Evolutionary conservation across 2,888 invertebrate genomes (phyloP).

Genomic region (Podabrus alpinus): DNA sequence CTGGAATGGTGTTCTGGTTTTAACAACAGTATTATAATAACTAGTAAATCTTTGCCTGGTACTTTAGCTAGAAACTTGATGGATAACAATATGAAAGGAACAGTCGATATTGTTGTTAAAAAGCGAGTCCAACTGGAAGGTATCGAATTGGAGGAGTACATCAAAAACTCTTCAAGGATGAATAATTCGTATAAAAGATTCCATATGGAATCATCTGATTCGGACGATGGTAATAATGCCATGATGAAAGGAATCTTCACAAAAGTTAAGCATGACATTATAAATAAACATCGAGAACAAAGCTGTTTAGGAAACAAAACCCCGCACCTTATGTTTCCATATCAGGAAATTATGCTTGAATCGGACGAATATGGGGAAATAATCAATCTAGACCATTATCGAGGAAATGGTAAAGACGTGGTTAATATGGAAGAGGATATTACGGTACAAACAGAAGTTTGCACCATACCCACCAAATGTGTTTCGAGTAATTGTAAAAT

Average conservation of each 20-base stretch:
- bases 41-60: slow-evolving; percentile 81
- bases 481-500: slow-evolving; percentile 74
- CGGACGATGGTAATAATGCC: slow-evolving; percentile 82
- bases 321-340: slow-evolving; percentile 96
- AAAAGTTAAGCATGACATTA: slow-evolving; percentile 85
- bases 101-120: slow-evolving; percentile 71
- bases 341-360: slow-evolving; percentile 87
- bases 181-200: slow-evolving; percentile 46
- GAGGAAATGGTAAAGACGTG: slow-evolving; percentile 72
- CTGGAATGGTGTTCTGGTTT: slow-evolving; percentile 90
- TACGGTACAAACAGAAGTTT: slow-evolving; percentile 48
- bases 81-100: slow-evolving; percentile 74
- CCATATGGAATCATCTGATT: slow-evolving; percentile 71
- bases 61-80: slow-evolving; percentile 79
- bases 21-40: slow-evolving; percentile 93
- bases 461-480: slow-evolving; percentile 91
- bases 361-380: slow-evolving; percentile 97
- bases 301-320: slow-evolving; percentile 86
- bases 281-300: slow-evolving; percentile 74
- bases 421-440: slow-evolving; percentile 66
- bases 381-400: slow-evolving; percentile 89
- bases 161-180: slow-evolving; percentile 67
- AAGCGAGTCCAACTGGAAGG: slow-evolving; percentile 78
- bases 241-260: slow-evolving; percentile 75
- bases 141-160: slow-evolving; percentile 74